Evolutionary conservation across 1,140 invertebrate genomes (phyloP).

Genomic region (Pachyrhynchus sulphureomaculatus): DNA sequence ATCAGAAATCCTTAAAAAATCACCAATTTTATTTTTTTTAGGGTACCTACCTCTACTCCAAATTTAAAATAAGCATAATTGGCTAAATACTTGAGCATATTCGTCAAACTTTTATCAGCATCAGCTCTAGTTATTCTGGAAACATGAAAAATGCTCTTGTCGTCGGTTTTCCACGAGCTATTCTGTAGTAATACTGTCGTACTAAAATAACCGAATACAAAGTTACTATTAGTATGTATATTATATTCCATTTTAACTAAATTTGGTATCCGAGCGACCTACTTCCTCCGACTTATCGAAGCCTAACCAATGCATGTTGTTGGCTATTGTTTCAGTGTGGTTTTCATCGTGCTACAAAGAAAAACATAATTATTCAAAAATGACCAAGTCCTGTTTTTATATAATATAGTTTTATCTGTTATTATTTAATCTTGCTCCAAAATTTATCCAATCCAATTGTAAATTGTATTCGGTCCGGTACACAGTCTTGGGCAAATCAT

Average conservation of each 20-base stretch:
- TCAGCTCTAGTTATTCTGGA: constrained; percentile 76
- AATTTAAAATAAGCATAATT: constrained; percentile 96
- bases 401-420: background rate
- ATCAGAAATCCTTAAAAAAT: too few relatives aligned
- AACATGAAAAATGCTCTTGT: constrained; percentile 81
- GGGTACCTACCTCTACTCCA: constrained; percentile 79
- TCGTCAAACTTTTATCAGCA: constrained; percentile 79
- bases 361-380: too few relatives aligned
- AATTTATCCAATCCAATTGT: too few relatives aligned
- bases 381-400: background rate
- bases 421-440: too few relatives aligned
- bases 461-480: too few relatives aligned
- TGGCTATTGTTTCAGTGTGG: constrained; percentile 55
- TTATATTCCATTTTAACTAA: constrained; percentile 82
- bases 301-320: constrained; percentile 90
- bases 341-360: constrained; percentile 9
- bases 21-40: too few relatives aligned
- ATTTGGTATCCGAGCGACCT: constrained; percentile 59
- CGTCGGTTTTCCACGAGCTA: constrained; percentile 55
- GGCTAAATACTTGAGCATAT: constrained; percentile 83
- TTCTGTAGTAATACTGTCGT: constrained; percentile 61
- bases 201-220: constrained; percentile 83
- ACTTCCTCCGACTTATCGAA: constrained; percentile 68
- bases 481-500: too few relatives aligned
- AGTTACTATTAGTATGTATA: constrained; percentile 82